Percentiles rank a stretch among this genome's conserved stretches.
These are phyloP conservation scores for Manis crassicaudata DNA, from an alignment of 2,797 vertebrate genomes.

Conservation along the genomic window DNA sequence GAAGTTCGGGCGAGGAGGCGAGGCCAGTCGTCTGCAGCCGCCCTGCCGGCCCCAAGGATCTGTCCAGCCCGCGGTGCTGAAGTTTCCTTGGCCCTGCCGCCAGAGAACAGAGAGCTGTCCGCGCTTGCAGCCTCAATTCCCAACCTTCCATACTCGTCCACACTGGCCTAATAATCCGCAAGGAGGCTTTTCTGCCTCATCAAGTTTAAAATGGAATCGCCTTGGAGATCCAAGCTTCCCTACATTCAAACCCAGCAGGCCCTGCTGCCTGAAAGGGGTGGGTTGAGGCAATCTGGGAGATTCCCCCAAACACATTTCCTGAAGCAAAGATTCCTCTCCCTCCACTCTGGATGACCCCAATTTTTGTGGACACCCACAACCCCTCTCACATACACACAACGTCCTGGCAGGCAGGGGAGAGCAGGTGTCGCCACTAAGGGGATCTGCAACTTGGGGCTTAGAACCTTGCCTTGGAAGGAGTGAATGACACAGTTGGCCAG, in stretches of 20 bases:
- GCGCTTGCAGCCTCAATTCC: neutral
- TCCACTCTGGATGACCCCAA: neutral
- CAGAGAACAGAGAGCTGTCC: neutral
- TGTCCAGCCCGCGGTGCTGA: slow-evolving; percentile 56
- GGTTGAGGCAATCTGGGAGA: neutral
- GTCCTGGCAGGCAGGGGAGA: slow-evolving; percentile 22
- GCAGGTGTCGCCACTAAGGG: slow-evolving; percentile 48
- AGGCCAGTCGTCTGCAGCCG: accelerated
- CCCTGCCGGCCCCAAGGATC: accelerated
- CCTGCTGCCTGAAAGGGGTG: neutral
- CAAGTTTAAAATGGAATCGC: neutral
- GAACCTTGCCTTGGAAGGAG: slow-evolving; percentile 63
- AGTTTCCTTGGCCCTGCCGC: neutral
- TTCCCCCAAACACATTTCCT: neutral
- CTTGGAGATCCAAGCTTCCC: neutral
- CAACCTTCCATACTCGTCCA: neutral
- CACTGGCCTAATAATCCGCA: neutral
- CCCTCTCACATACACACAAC: neutral
- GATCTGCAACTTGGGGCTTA: slow-evolving; percentile 60
- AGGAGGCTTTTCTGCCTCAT: neutral
- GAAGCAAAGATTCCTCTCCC: neutral
- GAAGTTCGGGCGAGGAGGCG: neutral
- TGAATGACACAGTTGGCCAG: slow-evolving; percentile 81
- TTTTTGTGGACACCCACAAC: neutral
- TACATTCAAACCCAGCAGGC: neutral